Evolutionary conservation across 2,797 vertebrate species (phyloP).

Genomic region (Chlorospingus flavigularis): DNA sequence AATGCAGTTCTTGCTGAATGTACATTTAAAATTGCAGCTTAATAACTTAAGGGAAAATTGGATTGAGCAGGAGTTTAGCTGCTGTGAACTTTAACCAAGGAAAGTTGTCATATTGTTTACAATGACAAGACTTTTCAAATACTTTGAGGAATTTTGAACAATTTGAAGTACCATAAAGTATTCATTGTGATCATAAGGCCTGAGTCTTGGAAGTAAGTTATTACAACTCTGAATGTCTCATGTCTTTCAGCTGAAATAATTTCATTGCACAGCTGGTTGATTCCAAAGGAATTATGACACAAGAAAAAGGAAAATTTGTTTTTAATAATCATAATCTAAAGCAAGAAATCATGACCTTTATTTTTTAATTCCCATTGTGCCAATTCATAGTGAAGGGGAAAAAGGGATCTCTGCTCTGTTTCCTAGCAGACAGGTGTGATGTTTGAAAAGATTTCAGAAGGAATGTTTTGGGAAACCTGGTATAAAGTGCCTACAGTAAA

Average conservation of each 20-base stretch:
- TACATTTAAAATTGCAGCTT: slow-evolving; percentile 65
- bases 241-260: slow-evolving; percentile 19
- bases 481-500: not conserved
- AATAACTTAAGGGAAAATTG: slow-evolving; percentile 64
- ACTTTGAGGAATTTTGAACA: slow-evolving; percentile 13
- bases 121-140: slow-evolving; percentile 22
- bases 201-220: not conserved
- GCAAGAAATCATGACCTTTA: not conserved
- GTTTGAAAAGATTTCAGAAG: not conserved
- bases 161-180: not conserved
- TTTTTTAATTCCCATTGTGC: not conserved
- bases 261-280: not conserved
- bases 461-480: not conserved
- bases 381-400: not conserved
- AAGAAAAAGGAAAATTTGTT: not conserved
- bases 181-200: not conserved
- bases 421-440: not conserved
- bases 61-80: not conserved
- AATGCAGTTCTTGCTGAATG: slow-evolving; percentile 57
- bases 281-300: slow-evolving; percentile 26
- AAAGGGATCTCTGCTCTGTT: not conserved
- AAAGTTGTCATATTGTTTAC: not conserved
- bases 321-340: not conserved
- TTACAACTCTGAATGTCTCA: slow-evolving; percentile 1
- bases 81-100: slow-evolving; percentile 44